These are phyloP conservation scores for Scalopus aquaticus DNA, from an alignment of 2,113 vertebrate species.

Conservation along the genomic window DNA sequence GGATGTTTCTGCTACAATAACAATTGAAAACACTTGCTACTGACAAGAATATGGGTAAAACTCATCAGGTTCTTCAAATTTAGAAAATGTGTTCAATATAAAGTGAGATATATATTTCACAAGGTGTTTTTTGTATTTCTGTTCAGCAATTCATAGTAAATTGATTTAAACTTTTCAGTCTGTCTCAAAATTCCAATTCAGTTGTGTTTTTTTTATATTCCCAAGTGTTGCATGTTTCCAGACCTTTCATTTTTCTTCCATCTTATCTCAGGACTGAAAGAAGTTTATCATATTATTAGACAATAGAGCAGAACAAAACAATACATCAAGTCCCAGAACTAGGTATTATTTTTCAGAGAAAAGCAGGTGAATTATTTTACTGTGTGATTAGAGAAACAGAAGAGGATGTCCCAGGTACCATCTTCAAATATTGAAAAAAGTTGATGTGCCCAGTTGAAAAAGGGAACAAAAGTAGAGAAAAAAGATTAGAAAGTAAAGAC, in stretches of 20 bases:
- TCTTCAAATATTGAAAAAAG: constrained; percentile 5
- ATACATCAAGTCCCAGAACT: constrained; percentile 43
- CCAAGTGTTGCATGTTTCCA: constrained; percentile 52
- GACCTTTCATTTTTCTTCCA: constrained; percentile 73
- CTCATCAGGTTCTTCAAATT: constrained; percentile 13
- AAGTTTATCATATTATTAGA: constrained; percentile 81
- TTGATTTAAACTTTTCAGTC: neutral
- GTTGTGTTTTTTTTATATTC: constrained; percentile 58
- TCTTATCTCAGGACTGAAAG: constrained; percentile 75
- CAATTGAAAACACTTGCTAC: neutral
- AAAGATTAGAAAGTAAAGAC: constrained; percentile 26
- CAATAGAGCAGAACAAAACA: constrained; percentile 70
- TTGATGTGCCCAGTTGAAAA: constrained; percentile 30
- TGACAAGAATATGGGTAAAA: neutral
- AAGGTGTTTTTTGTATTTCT: constrained; percentile 47
- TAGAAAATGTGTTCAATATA: constrained; percentile 25
- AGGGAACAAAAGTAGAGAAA: constrained; percentile 6
- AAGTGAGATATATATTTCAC: constrained; percentile 17
- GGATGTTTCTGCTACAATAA: neutral
- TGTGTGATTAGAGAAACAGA: constrained; percentile 38
- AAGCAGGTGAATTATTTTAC: constrained; percentile 43
- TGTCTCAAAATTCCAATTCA: constrained; percentile 38
- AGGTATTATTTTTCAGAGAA: constrained; percentile 54
- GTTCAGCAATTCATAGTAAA: constrained; percentile 44
- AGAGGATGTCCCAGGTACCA: neutral